phyloP scores from a whole-genome alignment of 2,888 invertebrate species.

The Lydus trimaculatus region DNA sequence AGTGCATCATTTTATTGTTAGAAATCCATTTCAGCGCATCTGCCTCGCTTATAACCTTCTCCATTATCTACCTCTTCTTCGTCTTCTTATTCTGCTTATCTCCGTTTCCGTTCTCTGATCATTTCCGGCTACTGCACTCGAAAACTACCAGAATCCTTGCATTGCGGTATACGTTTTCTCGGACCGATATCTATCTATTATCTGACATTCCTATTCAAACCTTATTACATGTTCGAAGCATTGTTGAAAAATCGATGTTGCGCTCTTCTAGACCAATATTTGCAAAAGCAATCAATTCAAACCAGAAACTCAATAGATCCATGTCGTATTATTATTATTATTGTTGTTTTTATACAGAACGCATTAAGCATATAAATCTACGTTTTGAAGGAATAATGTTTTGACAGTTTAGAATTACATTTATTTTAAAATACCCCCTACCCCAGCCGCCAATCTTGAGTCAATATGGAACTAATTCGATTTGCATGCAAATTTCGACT shows the following conservation, averaged over 20 bases:
- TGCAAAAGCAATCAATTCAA: background rate
- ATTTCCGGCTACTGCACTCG: conserved; percentile 60
- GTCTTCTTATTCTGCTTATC: conserved; percentile 59
- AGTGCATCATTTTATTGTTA: conserved; percentile 56
- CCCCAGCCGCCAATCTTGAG: conserved; percentile 40
- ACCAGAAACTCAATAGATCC: background rate
- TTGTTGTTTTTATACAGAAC: too few species aligned
- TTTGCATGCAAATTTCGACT: conserved; percentile 57
- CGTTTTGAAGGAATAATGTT: too few species aligned
- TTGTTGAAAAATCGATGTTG: conserved; percentile 37
- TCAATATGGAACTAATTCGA: conserved; percentile 58
- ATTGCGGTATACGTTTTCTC: conserved; percentile 41
- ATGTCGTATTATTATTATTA: background rate
- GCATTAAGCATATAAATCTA: background rate
- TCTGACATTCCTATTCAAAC: conserved; percentile 40
- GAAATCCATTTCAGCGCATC: conserved; percentile 57
- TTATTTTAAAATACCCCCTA: background rate
- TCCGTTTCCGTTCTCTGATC: conserved; percentile 60
- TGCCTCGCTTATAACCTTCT: conserved; percentile 53
- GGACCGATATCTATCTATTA: conserved; percentile 47
- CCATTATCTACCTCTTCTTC: conserved; percentile 50
- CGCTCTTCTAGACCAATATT: conserved; percentile 10
- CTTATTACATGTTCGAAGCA: conserved; percentile 40
- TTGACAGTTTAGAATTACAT: background rate
- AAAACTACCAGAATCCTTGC: conserved; percentile 54